phyloP scores from a whole-genome alignment of 2,797 vertebrate genomes.

The Pipistrellus pygmaeus region DNA sequence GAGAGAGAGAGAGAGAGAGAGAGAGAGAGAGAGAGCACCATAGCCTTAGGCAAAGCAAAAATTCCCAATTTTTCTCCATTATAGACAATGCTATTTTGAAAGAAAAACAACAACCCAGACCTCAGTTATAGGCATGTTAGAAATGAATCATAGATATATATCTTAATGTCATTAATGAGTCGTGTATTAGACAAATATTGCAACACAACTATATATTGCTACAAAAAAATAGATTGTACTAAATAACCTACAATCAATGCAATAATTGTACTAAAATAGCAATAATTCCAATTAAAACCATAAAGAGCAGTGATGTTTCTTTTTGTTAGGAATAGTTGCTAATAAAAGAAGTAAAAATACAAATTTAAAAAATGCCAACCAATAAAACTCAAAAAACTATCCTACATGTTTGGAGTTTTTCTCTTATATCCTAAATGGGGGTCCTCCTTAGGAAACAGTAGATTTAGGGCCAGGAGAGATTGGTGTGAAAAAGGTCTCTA shows the following conservation, averaged over 20 bases:
- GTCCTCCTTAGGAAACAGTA: not conserved
- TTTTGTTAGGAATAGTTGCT: not conserved
- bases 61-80: not conserved
- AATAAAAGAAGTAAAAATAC: not conserved
- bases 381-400: not conserved
- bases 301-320: not conserved
- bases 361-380: not conserved
- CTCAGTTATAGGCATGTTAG: not conserved
- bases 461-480: not conserved
- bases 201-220: not conserved
- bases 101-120: not conserved
- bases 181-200: not conserved
- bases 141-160: not conserved
- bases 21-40: no score
- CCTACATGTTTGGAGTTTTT: not conserved
- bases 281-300: slow-evolving; percentile 41
- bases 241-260: not conserved
- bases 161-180: not conserved
- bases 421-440: not conserved
- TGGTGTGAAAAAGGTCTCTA: not conserved
- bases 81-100: not conserved
- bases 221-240: slow-evolving; percentile 30
- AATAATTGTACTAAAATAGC: slow-evolving; percentile 35
- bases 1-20: no score
- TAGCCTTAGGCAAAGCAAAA: not conserved